Base-by-base conservation (phyloP, 2,797 vertebrate genomes). In the Eulemur mongoz region DNA sequence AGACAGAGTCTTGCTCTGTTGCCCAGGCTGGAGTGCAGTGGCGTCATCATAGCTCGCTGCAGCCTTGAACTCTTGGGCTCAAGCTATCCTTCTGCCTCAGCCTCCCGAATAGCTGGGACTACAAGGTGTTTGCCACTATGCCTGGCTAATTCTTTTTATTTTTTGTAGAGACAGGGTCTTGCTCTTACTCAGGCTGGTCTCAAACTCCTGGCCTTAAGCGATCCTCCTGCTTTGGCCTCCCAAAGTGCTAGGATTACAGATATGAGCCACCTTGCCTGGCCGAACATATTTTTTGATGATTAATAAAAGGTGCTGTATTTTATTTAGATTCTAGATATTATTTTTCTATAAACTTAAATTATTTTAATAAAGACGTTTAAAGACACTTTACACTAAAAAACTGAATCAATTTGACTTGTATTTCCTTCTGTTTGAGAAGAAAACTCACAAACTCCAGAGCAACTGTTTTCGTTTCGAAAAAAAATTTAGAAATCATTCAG, bases 291-390 rank as follows among this genome's bases (percentile, higher is more conserved):
- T 86, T 73, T 92, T 69, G 18, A 59, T 65, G 65, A 79, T 40
- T 91, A 92, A 84, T 67, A 69, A 92, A 78, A 8, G 54, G 10
- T 79, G 7, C 10, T 84, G 12, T 27, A 48, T 85, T 96, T 89
- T 93, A 82, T 93, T 95, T 95, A 79, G 38, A 81, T 73, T 78
- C 38, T 15, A 92, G 70, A 43, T 81, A 65, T 79, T 38, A 93
- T 69, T 94, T 80, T 59, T 89, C 5, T 87, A 18, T 95, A 84
- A 14, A 83, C 63, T 72, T 63, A 63, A 83, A 35, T 65, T 48
- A 83, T 80, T 92, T 98, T 92, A 79, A 40, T 88, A 85, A 97
- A 82, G n/a, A 81, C 13, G 88, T 43, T 57, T 93, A 14, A 80
- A 80, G 54, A 88, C 11, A 50, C 0, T 84, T 95, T 76, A 48